Conservation (phyloP, 2,113 vertebrate species). For the Plestiodon gilberti region DNA sequence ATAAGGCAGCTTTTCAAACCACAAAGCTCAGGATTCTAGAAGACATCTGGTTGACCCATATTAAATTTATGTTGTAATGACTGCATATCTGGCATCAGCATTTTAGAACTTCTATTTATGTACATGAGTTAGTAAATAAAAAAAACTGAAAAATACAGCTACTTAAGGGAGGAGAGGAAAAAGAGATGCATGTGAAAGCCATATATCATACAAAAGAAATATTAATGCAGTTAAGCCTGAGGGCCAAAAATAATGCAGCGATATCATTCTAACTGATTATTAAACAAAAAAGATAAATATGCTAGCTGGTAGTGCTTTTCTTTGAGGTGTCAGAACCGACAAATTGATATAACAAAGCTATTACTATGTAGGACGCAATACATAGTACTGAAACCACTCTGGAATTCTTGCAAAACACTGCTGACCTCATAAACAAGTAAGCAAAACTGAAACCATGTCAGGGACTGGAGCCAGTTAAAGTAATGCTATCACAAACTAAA, state of each 20-base stretch:
- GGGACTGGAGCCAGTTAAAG: conserved; percentile 53
- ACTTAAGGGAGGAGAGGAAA: not conserved
- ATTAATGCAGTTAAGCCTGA: not conserved
- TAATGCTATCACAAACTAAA: conserved; percentile 64
- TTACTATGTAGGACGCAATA: conserved; percentile 25
- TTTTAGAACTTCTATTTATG: not conserved
- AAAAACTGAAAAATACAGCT: not conserved
- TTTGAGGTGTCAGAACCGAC: conserved; percentile 58
- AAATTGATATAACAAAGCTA: conserved; percentile 56
- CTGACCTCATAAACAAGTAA: not conserved
- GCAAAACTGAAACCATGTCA: not conserved
- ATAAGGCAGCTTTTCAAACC: not conserved
- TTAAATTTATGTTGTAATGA: not conserved
- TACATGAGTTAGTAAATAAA: not conserved
- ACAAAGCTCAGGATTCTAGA: not conserved
- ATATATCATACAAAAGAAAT: not conserved
- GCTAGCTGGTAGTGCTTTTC: rapidly evolving
- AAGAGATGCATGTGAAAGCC: not conserved
- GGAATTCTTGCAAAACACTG: conserved; percentile 29
- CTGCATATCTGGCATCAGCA: not conserved
- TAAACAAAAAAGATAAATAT: not conserved
- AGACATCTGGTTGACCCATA: not conserved
- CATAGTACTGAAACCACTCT: conserved; percentile 55
- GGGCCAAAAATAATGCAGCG: not conserved
- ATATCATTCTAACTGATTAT: not conserved